Percentiles rank a stretch among this genome's conserved stretches.
These are phyloP conservation scores for Netelia fuscicornis DNA, from an alignment of 2,888 invertebrate genomes.

Conservation along the genomic window DNA sequence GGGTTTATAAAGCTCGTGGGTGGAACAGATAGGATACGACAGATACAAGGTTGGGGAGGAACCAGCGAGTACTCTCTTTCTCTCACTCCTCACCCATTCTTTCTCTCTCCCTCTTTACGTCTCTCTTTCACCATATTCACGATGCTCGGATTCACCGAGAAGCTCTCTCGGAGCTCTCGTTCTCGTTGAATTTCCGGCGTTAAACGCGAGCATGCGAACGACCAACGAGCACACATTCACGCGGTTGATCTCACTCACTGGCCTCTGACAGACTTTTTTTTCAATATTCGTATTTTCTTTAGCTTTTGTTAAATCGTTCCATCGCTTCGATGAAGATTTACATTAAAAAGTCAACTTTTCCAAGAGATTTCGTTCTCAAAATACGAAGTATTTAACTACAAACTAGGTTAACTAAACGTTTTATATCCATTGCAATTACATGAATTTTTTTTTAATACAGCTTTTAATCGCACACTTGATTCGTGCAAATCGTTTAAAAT, in stretches of 20 bases:
- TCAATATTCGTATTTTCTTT: not conserved
- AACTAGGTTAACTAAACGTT: no score
- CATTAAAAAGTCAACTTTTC: no score
- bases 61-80: constrained; percentile 66
- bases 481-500: no score
- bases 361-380: no score
- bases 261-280: not conserved
- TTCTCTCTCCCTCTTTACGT: constrained; percentile 64
- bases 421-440: no score
- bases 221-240: constrained; percentile 48
- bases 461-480: no score
- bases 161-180: not conserved
- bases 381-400: no score
- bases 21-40: constrained; percentile 77
- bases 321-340: not conserved
- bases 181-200: constrained; percentile 42
- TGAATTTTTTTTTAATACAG: no score
- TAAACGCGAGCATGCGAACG: constrained; percentile 46
- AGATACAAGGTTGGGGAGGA: constrained; percentile 76
- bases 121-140: constrained; percentile 3
- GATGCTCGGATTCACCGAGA: constrained; percentile 19
- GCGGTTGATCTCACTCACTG: constrained; percentile 32
- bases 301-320: not conserved
- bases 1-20: constrained; percentile 71
- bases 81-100: constrained; percentile 59